Conservation (phyloP, 2,797 vertebrate species). For the Myotis daubentonii region DNA sequence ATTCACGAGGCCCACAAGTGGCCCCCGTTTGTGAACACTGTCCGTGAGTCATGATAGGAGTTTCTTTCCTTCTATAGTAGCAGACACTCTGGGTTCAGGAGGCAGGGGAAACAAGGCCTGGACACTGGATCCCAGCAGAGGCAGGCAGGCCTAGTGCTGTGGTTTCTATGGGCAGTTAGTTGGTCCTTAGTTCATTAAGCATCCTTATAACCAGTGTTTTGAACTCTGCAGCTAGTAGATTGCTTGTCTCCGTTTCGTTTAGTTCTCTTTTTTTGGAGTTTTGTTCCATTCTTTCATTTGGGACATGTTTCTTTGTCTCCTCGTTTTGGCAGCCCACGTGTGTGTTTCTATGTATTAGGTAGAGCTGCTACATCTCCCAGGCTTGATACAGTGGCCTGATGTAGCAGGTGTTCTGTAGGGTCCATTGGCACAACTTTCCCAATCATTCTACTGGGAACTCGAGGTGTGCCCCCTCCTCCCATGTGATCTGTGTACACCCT, state of each 20-base stretch:
- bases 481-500: not conserved
- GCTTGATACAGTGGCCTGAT: not conserved
- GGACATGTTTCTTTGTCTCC: not conserved
- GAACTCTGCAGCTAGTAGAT: not conserved
- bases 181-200: not conserved
- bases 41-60: not conserved
- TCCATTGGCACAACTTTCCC: not conserved
- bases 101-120: not conserved
- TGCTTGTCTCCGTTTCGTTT: not conserved
- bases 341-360: not conserved
- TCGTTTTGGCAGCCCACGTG: not conserved
- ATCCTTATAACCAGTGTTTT: not conserved
- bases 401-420: not conserved
- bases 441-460: not conserved
- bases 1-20: not conserved
- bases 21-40: not conserved
- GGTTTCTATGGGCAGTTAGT: not conserved
- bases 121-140: not conserved
- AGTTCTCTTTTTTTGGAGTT: not conserved
- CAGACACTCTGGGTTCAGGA: not conserved
- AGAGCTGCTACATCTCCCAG: not conserved
- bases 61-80: not conserved
- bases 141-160: not conserved
- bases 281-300: not conserved
- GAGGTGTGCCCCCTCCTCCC: not conserved